These are phyloP conservation scores for Leptodactylus fuscus DNA, from an alignment of 2,113 vertebrate species.

Conservation along the genomic window DNA sequence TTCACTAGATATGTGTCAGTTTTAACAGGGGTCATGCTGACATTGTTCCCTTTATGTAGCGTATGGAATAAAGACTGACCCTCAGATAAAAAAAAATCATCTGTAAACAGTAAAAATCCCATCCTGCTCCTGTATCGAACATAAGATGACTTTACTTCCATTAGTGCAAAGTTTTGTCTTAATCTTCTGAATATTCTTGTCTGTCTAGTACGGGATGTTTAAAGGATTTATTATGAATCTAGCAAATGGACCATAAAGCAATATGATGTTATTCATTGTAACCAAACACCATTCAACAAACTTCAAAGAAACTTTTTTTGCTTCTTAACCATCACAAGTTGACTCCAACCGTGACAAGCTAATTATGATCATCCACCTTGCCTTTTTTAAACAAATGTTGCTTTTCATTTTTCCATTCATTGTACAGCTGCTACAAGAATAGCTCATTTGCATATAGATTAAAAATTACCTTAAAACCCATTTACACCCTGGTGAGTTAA, in stretches of 20 bases:
- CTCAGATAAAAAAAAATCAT: too few species aligned
- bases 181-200: conserved; percentile 23
- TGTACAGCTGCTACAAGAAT: conserved; percentile 65
- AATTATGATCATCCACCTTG: conserved; percentile 63
- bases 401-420: conserved; percentile 66
- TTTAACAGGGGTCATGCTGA: too few species aligned
- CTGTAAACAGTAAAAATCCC: too few species aligned
- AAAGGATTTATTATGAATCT: conserved; percentile 47
- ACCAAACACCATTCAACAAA: conserved; percentile 49
- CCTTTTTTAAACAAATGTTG: conserved; percentile 68
- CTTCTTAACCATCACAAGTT: conserved; percentile 54
- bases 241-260: conserved; percentile 49
- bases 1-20: too few species aligned
- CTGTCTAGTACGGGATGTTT: not conserved
- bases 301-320: conserved; percentile 48
- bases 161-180: conserved; percentile 3
- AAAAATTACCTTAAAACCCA: conserved; percentile 71
- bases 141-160: conserved; percentile 2
- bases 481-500: conserved; percentile 70
- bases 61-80: too few species aligned
- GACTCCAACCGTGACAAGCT: conserved; percentile 65
- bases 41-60: too few species aligned
- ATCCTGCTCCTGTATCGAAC: too few species aligned
- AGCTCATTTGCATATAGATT: conserved; percentile 73
- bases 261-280: conserved; percentile 51